Evolutionary conservation across 1,140 invertebrate species (phyloP).

Genomic region (Patella vulgata): DNA sequence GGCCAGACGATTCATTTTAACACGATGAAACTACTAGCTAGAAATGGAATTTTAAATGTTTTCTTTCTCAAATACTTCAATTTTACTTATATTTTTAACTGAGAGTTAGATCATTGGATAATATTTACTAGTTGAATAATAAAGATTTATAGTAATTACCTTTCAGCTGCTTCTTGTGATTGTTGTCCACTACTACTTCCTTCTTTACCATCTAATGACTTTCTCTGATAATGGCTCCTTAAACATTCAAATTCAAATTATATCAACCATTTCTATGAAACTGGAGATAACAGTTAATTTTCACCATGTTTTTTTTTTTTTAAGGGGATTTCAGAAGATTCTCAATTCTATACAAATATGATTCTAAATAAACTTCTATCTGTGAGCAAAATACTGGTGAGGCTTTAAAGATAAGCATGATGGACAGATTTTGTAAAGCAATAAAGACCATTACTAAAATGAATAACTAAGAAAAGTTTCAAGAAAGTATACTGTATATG

Average conservation of each 20-base stretch:
- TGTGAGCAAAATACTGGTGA: too few relatives aligned
- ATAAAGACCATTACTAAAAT: too few relatives aligned
- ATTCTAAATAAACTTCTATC: too few relatives aligned
- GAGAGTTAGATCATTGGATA: background rate
- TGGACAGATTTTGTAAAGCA: too few relatives aligned
- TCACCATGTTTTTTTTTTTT: background rate
- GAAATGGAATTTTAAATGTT: background rate
- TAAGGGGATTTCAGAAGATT: background rate
- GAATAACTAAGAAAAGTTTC: too few relatives aligned
- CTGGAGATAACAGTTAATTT: background rate
- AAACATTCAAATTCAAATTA: slow-evolving; percentile 11
- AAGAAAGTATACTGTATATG: too few relatives aligned
- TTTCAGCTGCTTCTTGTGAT: slow-evolving; percentile 35
- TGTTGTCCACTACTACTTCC: slow-evolving; percentile 37
- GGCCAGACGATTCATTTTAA: too few relatives aligned
- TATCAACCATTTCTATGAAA: background rate
- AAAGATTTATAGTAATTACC: slow-evolving; percentile 11
- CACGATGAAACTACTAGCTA: background rate
- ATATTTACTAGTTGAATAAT: background rate
- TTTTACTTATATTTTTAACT: too few relatives aligned
- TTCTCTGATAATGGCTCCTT: slow-evolving; percentile 59
- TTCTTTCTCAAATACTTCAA: background rate
- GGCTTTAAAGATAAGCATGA: too few relatives aligned
- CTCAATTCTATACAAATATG: background rate
- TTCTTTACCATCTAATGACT: slow-evolving; percentile 42